Conservation (phyloP, 2,797 vertebrate genomes). For the Mergus octosetaceus region DNA sequence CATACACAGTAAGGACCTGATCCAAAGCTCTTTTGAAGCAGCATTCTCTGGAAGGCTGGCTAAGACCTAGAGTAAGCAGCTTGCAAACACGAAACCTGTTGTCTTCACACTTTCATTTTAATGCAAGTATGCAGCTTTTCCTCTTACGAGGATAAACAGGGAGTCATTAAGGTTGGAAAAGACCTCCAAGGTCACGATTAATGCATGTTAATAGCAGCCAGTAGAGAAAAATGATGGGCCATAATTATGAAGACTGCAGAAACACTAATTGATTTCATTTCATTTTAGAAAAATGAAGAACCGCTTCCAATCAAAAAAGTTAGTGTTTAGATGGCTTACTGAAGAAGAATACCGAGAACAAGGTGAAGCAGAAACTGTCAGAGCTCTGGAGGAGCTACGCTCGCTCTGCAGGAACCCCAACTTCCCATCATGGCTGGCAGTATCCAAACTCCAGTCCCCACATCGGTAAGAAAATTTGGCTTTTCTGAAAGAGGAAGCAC, state of each 20-base stretch:
- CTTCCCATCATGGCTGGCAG: constrained; percentile 82
- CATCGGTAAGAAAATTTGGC: constrained; percentile 71
- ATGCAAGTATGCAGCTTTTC: background rate
- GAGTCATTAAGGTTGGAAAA: too few relatives aligned
- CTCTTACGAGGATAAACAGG: background rate
- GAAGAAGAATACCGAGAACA: constrained; percentile 86
- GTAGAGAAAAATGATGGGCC: background rate
- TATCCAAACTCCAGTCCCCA: constrained; percentile 80
- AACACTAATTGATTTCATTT: background rate
- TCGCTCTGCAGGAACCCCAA: constrained; percentile 73
- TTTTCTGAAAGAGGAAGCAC: background rate
- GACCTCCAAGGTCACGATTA: background rate
- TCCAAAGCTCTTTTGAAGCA: background rate
- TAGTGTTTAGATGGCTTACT: constrained; percentile 70
- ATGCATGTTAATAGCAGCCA: background rate
- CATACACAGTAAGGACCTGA: background rate
- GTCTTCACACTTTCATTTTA: background rate
- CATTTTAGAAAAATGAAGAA: constrained; percentile 72
- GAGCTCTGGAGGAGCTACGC: constrained; percentile 82
- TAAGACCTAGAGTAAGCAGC: background rate
- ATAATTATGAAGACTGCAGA: background rate
- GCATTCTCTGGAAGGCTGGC: background rate
- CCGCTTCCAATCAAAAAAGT: constrained; percentile 31
- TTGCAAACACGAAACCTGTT: background rate
- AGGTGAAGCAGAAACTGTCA: constrained; percentile 75